Percentiles rank a stretch among this genome's conserved stretches.
phyloP scores from a whole-genome alignment of 2,888 invertebrate species.

The Thera britannica region DNA sequence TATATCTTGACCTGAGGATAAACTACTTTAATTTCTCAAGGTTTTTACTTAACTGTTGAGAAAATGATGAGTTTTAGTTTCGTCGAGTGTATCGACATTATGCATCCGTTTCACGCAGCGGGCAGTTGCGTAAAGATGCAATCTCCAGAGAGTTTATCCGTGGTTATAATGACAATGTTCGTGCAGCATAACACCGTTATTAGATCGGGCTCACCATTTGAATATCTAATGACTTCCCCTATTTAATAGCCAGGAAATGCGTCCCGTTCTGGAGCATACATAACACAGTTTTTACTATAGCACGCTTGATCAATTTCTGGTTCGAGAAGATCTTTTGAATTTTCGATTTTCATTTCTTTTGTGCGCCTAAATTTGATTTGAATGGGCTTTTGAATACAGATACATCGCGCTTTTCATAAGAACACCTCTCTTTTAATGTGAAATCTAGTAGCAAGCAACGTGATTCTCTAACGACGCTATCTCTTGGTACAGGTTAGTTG shows the following conservation, averaged over 20 bases:
- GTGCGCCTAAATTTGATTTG: too few species aligned
- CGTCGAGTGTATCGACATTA: slow-evolving; percentile 42
- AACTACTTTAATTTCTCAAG: too few species aligned
- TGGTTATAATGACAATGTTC: slow-evolving; percentile 67
- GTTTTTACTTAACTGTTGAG: too few species aligned
- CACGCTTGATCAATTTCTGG: slow-evolving; percentile 10
- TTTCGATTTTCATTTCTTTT: too few species aligned
- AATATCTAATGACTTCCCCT: slow-evolving; percentile 75
- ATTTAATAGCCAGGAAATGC: slow-evolving; percentile 69
- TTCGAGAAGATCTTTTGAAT: not conserved
- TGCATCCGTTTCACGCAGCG: slow-evolving; percentile 52
- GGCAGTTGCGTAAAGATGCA: slow-evolving; percentile 66
- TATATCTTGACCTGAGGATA: too few species aligned
- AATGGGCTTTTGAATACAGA: too few species aligned
- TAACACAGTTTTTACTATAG: slow-evolving; percentile 30
- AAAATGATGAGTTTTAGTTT: slow-evolving; percentile 23
- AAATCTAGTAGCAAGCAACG: not conserved
- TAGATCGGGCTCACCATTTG: slow-evolving; percentile 67
- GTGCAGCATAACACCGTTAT: slow-evolving; percentile 68
- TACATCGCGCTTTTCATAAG: too few species aligned
- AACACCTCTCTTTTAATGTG: too few species aligned
- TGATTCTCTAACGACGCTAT: not conserved
- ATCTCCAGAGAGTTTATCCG: slow-evolving; percentile 63
- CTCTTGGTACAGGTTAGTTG: not conserved
- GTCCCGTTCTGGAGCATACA: slow-evolving; percentile 56